These are phyloP conservation scores for Nemotelus nigrinus DNA, from an alignment of 2,888 invertebrate genomes.

Conservation along the genomic window DNA sequence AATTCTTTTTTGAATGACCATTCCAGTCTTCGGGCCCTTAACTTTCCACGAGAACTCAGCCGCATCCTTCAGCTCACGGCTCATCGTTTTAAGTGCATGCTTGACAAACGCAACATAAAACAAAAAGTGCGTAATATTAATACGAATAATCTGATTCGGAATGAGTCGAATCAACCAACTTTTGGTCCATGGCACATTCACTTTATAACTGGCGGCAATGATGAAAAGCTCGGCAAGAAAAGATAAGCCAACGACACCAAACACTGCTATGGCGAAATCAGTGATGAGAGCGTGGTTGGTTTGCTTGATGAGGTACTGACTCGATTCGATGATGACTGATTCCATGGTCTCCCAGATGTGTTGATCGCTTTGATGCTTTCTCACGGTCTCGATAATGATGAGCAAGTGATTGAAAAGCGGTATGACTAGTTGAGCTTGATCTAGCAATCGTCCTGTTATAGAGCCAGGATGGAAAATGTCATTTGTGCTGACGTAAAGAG, in stretches of 20 bases:
- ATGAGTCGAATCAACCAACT: conserved; percentile 34
- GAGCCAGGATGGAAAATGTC: conserved; percentile 26
- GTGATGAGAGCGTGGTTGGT: conserved; percentile 1
- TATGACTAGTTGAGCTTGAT: conserved; percentile 28
- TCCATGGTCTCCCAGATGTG: conserved; percentile 34
- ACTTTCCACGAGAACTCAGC: neutral
- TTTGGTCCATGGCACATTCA: conserved; percentile 11
- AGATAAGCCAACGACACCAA: conserved; percentile 2
- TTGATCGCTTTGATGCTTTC: neutral
- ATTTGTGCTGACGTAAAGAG: neutral
- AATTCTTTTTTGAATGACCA: conserved; percentile 15
- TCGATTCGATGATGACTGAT: neutral
- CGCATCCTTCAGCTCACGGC: conserved; percentile 7
- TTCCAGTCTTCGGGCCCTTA: conserved; percentile 2
- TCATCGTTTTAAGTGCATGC: conserved; percentile 12
- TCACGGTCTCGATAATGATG: conserved; percentile 28
- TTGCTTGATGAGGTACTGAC: conserved; percentile 3
- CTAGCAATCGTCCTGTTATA: conserved; percentile 24
- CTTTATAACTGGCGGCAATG: conserved; percentile 36
- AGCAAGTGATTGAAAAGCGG: conserved; percentile 34
- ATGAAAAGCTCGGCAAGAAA: conserved; percentile 37
- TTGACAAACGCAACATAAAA: conserved; percentile 19
- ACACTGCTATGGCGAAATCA: neutral
- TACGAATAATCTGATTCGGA: conserved; percentile 39
- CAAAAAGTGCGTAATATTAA: conserved; percentile 24